Evolutionary conservation across 1,140 invertebrate genomes (phyloP), one percentile per base, ranked within the genome.

Genomic region (Cherax destructor): DNA sequence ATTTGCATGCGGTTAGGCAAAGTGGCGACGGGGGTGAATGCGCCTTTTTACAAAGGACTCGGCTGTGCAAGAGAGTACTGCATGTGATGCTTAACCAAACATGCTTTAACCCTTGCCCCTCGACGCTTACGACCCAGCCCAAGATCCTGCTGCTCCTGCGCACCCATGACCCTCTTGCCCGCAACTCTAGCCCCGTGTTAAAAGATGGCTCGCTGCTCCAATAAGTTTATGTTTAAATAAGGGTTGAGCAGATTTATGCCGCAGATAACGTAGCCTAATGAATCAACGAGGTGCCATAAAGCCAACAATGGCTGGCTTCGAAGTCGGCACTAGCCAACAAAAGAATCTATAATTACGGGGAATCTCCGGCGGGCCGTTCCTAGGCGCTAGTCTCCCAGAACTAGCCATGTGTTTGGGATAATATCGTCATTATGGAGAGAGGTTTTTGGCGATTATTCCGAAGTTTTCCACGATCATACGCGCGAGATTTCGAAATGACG

Each of bases 141-240:
- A 11, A 56, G 56, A 72, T 11, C 81, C 24, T 52, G 61, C 52
- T 69, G 50, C 16, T 47, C 49, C 21, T 41, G 16, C 24, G 87
- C 86, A 86, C 86, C 61, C 81, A 92, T 85, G 83, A 61, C 92
- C 87, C 83, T 92, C 78, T 92, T 80, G 77, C 86, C 84, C 87
- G 21, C 13, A 86, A 86, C 56, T 47, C n/a, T 56, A 74, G 52
- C 83, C 83, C 87, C 65, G 87, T 92, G 92, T 92, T 92, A 92
- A 92, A 92, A 92, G 92, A 92, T 90, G 92, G 83, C 86, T 90
- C 87, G 83, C 83, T 86, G 86, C 87, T 92, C 92, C 87, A 92
- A 92, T 92, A 92, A 92, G 81, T 92, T 92, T 92, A 92, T 92
- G 86, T 92, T 92, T 92, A 92, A 92, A 92, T 92, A 92, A 92